These are phyloP conservation scores for Microtus oregoni DNA, from an alignment of 2,113 vertebrate species.

Conservation along the genomic window DNA sequence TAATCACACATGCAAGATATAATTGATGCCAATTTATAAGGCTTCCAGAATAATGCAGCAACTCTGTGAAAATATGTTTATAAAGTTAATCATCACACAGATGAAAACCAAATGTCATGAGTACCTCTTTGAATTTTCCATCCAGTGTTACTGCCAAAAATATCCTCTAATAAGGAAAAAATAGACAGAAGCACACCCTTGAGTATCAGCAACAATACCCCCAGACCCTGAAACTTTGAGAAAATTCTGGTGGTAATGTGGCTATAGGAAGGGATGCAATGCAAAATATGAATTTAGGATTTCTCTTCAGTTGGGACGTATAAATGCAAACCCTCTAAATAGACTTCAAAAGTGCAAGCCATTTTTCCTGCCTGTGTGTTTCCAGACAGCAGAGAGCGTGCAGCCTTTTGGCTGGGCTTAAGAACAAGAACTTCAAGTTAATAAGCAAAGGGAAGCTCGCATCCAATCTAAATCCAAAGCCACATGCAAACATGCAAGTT, in stretches of 20 bases:
- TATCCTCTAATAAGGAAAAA: background rate
- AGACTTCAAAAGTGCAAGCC: background rate
- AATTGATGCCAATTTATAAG: background rate
- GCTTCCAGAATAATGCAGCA: background rate
- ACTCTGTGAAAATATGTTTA: background rate
- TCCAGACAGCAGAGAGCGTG: background rate
- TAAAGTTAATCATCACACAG: background rate
- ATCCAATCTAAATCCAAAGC: slow-evolving; percentile 51
- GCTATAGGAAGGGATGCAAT: background rate
- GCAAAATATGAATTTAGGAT: background rate
- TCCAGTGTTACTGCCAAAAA: background rate
- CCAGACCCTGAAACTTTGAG: background rate
- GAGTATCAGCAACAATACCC: background rate
- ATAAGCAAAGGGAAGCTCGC: slow-evolving; percentile 25
- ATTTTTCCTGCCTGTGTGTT: background rate
- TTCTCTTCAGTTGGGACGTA: background rate
- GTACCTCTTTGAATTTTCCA: background rate
- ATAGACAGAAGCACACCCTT: background rate
- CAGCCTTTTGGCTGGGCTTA: background rate
- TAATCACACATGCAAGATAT: background rate
- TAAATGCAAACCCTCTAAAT: background rate
- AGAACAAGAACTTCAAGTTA: slow-evolving; percentile 49
- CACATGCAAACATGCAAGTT: slow-evolving; percentile 26
- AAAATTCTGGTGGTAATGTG: background rate
- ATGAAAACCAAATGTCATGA: background rate